phyloP scores from a whole-genome alignment of 1,140 invertebrate genomes.

The Agrilus planipennis region DNA sequence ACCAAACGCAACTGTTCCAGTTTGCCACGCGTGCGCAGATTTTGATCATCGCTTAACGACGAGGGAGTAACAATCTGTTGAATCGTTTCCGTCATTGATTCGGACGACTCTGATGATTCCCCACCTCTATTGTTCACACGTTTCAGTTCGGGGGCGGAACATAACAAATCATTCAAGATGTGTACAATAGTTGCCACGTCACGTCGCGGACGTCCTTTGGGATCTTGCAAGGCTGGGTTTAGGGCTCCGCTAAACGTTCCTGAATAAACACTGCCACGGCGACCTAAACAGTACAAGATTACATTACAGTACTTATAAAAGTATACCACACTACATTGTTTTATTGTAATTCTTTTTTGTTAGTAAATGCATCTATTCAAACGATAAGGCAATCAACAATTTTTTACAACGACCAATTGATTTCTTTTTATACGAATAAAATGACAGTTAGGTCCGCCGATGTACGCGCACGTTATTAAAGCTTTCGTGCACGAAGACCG shows the following conservation, averaged over 20 bases:
- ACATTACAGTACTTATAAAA: no score
- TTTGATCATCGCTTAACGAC: conserved; percentile 35
- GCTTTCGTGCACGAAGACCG: no score
- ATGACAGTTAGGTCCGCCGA: no score
- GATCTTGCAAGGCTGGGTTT: conserved; percentile 87
- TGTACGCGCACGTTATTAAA: no score
- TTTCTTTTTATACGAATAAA: no score
- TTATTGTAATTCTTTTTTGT: no score
- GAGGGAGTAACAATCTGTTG: conserved; percentile 15
- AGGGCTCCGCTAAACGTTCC: conserved; percentile 77
- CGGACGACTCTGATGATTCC: conserved; percentile 7
- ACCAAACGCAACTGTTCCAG: conserved; percentile 73
- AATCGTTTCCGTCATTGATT: conserved; percentile 11
- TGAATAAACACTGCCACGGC: conserved; percentile 80
- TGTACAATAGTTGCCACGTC: conserved; percentile 92
- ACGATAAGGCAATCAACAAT: no score
- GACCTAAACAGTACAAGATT: conserved; percentile 33
- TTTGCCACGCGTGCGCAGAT: conserved; percentile 56
- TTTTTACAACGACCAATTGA: no score
- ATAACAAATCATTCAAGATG: conserved; percentile 86
- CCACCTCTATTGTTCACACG: conserved; percentile 14
- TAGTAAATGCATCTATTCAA: no score
- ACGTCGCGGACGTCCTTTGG: conserved; percentile 70
- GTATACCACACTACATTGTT: no score
- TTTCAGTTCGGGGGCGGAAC: conserved; percentile 56